Evolutionary conservation across 2,888 invertebrate genomes (phyloP).

Genomic region (Sarcophaga subvicina): DNA sequence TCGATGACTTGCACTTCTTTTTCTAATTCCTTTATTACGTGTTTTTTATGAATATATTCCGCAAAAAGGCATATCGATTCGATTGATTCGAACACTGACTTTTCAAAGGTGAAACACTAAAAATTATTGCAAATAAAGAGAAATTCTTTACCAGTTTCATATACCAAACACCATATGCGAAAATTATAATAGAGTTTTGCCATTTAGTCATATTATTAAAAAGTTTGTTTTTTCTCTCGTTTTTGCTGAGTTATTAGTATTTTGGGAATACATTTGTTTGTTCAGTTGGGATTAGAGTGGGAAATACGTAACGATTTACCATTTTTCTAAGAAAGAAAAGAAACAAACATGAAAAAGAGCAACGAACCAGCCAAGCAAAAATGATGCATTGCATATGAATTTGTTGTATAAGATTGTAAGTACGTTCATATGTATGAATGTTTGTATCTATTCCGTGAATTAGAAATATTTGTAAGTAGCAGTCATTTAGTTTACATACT

Average conservation of each 20-base stretch:
- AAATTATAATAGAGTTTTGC: not conserved
- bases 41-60: too few species aligned
- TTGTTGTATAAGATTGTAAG: constrained; percentile 10
- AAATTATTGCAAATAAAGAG: too few species aligned
- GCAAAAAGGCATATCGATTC: too few species aligned
- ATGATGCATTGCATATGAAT: constrained; percentile 45
- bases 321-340: not conserved
- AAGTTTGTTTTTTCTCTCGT: constrained; percentile 17
- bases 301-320: constrained; percentile 13
- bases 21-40: too few species aligned
- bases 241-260: constrained; percentile 57
- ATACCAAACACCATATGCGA: not conserved
- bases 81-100: too few species aligned
- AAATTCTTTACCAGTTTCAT: too few species aligned
- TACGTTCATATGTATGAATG: constrained; percentile 5
- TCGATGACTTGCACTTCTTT: too few species aligned
- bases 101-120: too few species aligned
- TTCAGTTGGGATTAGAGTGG: constrained; percentile 38
- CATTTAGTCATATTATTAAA: constrained; percentile 41
- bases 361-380: constrained; percentile 36
- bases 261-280: constrained; percentile 59
- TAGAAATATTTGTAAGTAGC: not conserved
- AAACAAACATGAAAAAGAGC: constrained; percentile 15
- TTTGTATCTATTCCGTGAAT: not conserved
- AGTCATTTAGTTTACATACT: constrained; percentile 48